Evolutionary conservation across 2,113 vertebrate species (phyloP).

Genomic region (Physeter macrocephalus): DNA sequence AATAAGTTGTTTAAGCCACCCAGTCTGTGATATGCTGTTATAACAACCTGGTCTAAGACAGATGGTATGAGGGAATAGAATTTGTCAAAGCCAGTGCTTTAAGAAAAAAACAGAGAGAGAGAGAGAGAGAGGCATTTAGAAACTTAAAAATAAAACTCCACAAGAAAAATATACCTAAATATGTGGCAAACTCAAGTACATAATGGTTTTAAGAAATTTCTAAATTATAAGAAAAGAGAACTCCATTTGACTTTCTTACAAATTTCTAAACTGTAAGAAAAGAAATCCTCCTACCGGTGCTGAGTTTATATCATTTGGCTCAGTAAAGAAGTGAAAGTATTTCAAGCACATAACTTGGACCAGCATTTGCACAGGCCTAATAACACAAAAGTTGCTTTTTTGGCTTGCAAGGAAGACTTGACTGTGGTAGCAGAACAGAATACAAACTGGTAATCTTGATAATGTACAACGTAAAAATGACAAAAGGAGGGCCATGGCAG

Average conservation of each 20-base stretch:
- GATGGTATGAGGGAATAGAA: not conserved
- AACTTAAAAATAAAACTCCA: not conserved
- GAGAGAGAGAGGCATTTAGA: not conserved
- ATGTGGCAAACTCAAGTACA: not conserved
- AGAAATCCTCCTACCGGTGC: not conserved
- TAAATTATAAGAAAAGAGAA: not conserved
- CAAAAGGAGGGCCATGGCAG: not conserved
- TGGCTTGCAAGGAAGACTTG: not conserved
- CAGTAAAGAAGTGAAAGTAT: not conserved
- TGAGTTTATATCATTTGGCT: slow-evolving; percentile 2
- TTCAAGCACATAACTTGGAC: not conserved
- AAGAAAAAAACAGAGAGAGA: not conserved
- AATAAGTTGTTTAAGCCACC: not conserved
- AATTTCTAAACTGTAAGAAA: not conserved
- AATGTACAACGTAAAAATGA: not conserved
- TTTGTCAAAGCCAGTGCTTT: not conserved
- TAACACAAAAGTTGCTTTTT: not conserved
- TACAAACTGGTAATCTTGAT: not conserved
- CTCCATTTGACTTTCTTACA: too few species aligned
- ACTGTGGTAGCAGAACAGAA: not conserved
- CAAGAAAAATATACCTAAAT: not conserved
- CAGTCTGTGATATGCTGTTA: not conserved
- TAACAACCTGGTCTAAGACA: not conserved
- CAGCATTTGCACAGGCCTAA: not conserved
- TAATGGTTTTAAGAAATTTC: not conserved